Evolutionary conservation across 2,888 invertebrate species (phyloP).

Genomic region (Orchestes rusci): DNA sequence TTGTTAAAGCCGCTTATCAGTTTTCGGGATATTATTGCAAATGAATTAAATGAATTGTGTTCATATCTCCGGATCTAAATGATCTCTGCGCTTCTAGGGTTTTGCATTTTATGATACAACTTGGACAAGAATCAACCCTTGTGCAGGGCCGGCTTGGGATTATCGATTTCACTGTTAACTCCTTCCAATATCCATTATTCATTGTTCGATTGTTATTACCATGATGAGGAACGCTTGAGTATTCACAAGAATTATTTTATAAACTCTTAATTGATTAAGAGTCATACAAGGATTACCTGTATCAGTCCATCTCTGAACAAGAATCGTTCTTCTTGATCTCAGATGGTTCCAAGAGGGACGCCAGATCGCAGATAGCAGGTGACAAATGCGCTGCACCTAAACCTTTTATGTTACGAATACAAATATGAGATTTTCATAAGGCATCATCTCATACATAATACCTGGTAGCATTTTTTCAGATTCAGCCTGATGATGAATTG

Average conservation of each 20-base stretch:
- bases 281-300: no score
- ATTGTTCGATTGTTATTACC: no score
- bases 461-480: no score
- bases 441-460: constrained; percentile 3
- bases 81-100: constrained; percentile 5
- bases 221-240: no score
- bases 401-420: constrained; percentile 44
- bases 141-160: constrained; percentile 1
- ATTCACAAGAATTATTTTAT: no score
- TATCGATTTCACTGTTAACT: background rate
- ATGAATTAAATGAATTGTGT: constrained; percentile 7
- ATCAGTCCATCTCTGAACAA: constrained; percentile 4
- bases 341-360: constrained; percentile 36
- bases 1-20: constrained; percentile 10
- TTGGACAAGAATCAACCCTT: constrained; percentile 1
- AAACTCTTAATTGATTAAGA: background rate
- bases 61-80: constrained; percentile 4
- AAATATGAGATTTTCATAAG: constrained; percentile 30
- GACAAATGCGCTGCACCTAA: constrained; percentile 43
- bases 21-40: constrained; percentile 8
- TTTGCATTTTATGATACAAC: constrained; percentile 6
- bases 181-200: no score
- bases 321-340: constrained; percentile 9
- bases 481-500: no score
- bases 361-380: constrained; percentile 51